These are phyloP conservation scores for Rhaphigaster nebulosa DNA, from an alignment of 2,888 invertebrate species.

Conservation along the genomic window DNA sequence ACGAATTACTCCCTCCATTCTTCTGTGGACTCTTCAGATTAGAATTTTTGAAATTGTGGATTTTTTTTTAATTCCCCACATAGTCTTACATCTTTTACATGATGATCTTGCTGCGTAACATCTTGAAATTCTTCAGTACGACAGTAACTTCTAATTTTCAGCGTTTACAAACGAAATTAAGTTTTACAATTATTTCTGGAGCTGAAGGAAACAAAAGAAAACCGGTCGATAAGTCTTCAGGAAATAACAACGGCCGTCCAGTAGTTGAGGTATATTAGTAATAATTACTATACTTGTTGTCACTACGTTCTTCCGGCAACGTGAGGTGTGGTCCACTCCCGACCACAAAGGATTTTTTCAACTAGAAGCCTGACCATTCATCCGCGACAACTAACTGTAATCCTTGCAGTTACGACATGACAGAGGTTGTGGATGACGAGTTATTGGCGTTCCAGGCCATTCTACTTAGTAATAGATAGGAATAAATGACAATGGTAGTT, in stretches of 20 bases:
- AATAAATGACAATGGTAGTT: not conserved
- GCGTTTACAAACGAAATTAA: too few relatives aligned
- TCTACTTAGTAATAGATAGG: not conserved
- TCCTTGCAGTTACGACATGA: conserved; percentile 35
- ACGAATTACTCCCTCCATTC: too few relatives aligned
- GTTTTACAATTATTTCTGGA: too few relatives aligned
- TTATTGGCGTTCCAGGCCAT: not conserved
- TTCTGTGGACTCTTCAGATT: too few relatives aligned
- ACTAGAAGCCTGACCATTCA: conserved; percentile 19
- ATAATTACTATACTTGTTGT: conserved; percentile 38
- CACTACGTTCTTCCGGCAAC: conserved; percentile 7
- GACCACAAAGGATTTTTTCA: conserved; percentile 34
- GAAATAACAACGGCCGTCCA: not conserved
- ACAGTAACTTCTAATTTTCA: too few relatives aligned
- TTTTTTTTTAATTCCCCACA: too few relatives aligned
- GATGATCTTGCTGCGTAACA: too few relatives aligned
- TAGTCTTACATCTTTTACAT: too few relatives aligned
- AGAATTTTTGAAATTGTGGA: too few relatives aligned
- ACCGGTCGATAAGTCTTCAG: not conserved
- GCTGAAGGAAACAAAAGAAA: not conserved
- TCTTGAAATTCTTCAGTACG: too few relatives aligned
- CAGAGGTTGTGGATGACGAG: conserved; percentile 21
- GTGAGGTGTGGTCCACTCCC: conserved; percentile 31
- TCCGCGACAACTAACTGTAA: conserved; percentile 40
- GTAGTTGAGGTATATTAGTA: not conserved